Conservation (phyloP, 1,140 invertebrate genomes). For the Copidosoma floridanum region DNA sequence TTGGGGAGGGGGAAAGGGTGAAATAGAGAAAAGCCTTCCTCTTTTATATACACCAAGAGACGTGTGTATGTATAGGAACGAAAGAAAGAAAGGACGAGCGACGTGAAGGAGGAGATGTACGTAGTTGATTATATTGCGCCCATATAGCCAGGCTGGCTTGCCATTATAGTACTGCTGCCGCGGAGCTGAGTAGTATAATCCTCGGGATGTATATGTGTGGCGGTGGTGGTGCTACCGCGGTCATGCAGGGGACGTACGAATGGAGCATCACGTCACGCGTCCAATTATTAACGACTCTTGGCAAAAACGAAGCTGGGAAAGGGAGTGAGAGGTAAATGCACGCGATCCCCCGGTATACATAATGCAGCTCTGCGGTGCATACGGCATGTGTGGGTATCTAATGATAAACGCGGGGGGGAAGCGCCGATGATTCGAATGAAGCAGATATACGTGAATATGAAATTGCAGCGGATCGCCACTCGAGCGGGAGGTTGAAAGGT, state of each 20-base stretch:
- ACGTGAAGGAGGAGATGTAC: too few species aligned
- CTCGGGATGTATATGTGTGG: background rate
- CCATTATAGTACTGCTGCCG: background rate
- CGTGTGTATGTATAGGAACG: too few species aligned
- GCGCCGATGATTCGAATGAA: too few species aligned
- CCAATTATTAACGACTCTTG: conserved; percentile 23
- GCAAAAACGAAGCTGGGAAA: background rate
- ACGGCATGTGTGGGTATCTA: background rate
- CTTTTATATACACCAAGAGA: too few species aligned
- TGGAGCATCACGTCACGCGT: conserved; percentile 14
- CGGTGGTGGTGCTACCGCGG: background rate
- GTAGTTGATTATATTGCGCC: background rate
- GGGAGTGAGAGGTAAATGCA: background rate
- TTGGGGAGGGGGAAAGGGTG: too few species aligned
- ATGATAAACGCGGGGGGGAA: background rate
- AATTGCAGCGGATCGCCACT: too few species aligned
- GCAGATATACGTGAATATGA: too few species aligned
- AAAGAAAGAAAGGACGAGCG: too few species aligned
- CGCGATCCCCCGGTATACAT: background rate
- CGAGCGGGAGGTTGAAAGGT: too few species aligned
- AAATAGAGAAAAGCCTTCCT: too few species aligned
- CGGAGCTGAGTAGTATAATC: conserved; percentile 3
- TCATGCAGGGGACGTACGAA: conserved; percentile 3
- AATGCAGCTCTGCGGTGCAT: background rate
- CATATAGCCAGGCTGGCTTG: background rate